A percentile compares a stretch with the other conserved stretches of the same genome.
These are phyloP conservation scores for Acronicta leporina DNA, from an alignment of 2,888 invertebrate genomes.

Conservation along the genomic window DNA sequence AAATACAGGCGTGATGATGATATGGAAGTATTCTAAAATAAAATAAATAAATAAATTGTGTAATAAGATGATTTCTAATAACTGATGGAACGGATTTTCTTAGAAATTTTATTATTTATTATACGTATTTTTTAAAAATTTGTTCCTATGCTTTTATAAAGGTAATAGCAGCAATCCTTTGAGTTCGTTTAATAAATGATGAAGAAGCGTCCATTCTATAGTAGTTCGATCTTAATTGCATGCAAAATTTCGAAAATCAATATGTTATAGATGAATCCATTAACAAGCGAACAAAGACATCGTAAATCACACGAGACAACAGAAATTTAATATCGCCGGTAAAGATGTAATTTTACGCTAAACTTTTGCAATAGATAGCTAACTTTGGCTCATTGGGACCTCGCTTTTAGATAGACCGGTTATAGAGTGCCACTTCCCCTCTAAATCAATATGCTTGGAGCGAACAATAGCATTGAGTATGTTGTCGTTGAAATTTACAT, in stretches of 20 bases:
- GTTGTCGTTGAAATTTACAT: slow-evolving; percentile 59
- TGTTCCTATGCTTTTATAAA: no score
- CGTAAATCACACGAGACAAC: slow-evolving; percentile 82
- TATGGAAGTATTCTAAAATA: no score
- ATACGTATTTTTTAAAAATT: no score
- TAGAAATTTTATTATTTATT: no score
- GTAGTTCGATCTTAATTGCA: slow-evolving; percentile 5
- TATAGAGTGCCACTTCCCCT: slow-evolving; percentile 76
- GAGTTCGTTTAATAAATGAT: not conserved
- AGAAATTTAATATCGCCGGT: slow-evolving; percentile 85
- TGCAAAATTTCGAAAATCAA: slow-evolving; percentile 55
- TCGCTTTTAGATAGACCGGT: slow-evolving; percentile 71
- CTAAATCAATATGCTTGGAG: slow-evolving; percentile 78
- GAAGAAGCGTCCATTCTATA: not conserved
- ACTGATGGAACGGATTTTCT: no score
- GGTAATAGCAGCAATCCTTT: no score
- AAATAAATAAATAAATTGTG: no score
- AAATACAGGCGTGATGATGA: no score
- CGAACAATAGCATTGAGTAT: slow-evolving; percentile 68
- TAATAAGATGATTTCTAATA: no score
- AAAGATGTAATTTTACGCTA: slow-evolving; percentile 82
- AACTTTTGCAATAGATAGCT: slow-evolving; percentile 85
- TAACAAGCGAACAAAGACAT: slow-evolving; percentile 73
- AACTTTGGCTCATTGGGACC: slow-evolving; percentile 75
- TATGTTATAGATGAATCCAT: slow-evolving; percentile 67